Evolutionary conservation across 2,113 vertebrate species (phyloP).

Genomic region (Tyto alba): DNA sequence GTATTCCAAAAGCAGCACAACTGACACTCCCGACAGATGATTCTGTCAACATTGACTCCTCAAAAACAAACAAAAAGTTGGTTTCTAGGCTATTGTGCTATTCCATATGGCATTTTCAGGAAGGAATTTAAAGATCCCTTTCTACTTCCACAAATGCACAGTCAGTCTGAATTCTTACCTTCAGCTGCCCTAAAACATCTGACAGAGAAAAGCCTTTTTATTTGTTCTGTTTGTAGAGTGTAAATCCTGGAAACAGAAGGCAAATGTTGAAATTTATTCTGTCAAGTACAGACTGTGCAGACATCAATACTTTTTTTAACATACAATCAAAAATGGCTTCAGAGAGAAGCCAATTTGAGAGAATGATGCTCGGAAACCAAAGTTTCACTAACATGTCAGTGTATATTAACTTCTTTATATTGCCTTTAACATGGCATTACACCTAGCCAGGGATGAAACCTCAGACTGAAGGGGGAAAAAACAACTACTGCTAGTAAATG

Average conservation of each 20-base stretch:
- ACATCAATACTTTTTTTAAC: neutral
- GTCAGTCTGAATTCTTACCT: neutral
- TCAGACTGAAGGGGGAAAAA: neutral
- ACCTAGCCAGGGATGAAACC: neutral
- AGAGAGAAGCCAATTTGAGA: neutral
- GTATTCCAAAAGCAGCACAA: neutral
- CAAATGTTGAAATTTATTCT: neutral
- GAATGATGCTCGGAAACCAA: neutral
- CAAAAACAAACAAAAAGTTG: neutral
- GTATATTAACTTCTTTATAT: neutral
- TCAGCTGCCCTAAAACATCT: neutral
- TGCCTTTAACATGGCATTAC: neutral
- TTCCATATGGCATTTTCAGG: neutral
- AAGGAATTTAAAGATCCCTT: neutral
- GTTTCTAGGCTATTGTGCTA: neutral
- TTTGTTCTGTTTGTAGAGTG: neutral
- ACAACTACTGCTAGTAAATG: neutral
- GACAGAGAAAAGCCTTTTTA: neutral
- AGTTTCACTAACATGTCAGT: neutral
- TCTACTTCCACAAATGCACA: neutral
- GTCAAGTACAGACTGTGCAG: neutral
- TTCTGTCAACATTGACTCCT: neutral
- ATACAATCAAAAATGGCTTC: neutral
- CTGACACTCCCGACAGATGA: neutral
- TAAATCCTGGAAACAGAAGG: constrained; percentile 1